Base-by-base conservation (phyloP, 30 jellyfish, hydroid and myxozoan genomes). In the Calvadosia cruxmelitensis region DNA sequence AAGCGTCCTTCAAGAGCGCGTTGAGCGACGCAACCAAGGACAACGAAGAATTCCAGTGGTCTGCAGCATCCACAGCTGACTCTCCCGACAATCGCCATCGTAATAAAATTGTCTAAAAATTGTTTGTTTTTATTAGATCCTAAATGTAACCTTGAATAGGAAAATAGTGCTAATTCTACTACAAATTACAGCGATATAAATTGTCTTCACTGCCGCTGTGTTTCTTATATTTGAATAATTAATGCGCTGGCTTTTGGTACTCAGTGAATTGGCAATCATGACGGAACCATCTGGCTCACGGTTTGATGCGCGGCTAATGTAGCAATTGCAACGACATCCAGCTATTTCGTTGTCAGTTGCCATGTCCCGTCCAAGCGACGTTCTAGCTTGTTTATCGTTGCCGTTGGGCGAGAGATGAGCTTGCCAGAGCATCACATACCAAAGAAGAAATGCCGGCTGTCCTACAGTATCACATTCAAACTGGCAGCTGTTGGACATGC, bases 401-500 rank as follows among this genome's bases (percentile, higher is more conserved):
- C 57, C 20, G 57, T 20, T 42, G 10, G 15, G 57, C 20, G 57
- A 5, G 57, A 42, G 20, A 42, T 42, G 57, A 42, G 57, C 20
- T 10, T 42, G 20, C 57, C 57, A 5, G 57, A 42, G 20, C 57
- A 42, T 42, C 57, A 42, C 20, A 5, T 42, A 42, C 57, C 57
- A 5, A 77, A 63, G 64, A 83, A 84, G 80, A 84, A 84, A 50
- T 63, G 80, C 29, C 92, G 95, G 2, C 63, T 84, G 16, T 84
- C 95, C 32, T 86, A 86, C 65, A 73, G 94, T 78, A 75, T 86
- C 1, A 86, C 93, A 30, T 86, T 86, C 79, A 86, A 86, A 71
- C 53, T 79, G 28, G 88, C 92, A 20, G 96, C 96, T 3, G 94
- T 86, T 1, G 33, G 93, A 25, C 92, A 86, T 71, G 93, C 96